Evolutionary conservation across 2,888 invertebrate species (phyloP), one percentile per base, ranked within the genome.

Genomic region (Choreutis nemorana): DNA sequence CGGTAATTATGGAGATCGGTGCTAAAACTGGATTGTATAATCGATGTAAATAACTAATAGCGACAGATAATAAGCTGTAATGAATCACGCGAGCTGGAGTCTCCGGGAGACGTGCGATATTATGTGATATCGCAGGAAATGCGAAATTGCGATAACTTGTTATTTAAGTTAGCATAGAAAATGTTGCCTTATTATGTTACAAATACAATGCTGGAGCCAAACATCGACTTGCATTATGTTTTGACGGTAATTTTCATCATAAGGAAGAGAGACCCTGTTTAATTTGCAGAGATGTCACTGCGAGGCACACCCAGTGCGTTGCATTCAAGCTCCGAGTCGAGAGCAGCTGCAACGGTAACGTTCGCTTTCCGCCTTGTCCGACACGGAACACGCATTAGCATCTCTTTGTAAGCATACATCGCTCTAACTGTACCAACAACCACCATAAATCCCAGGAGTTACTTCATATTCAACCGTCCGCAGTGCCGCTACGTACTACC

Each of bases 121-220:
- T 8, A 14, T 14, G 45, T 40, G 52, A 52, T 61, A 57, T 51
- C 55, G 54, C 39, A 55, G 62, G 66, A 67, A 63, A 56, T 63
- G 57, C n/a, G 53, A 56, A 58, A 58, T 60, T 55, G 54, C 44
- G 61, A 64, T 63, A 65, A 59, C 48, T n/a, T n/a, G n/a, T n/a
- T n/a, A n/a, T n/a, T n/a, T n/a, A n/a, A n/a, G n/a, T n/a, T n/a
- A n/a, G n/a, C n/a, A n/a, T n/a, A n/a, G n/a, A n/a, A n/a, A n/a
- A n/a, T n/a, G 28, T 15, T 21, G 28, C 28, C n/a, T n/a, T n/a
- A n/a, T n/a, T n/a, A n/a, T n/a, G n/a, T n/a, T n/a, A n/a, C n/a
- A n/a, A n/a, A n/a, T n/a, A n/a, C n/a, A n/a, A n/a, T n/a, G n/a
- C n/a, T n/a, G n/a, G n/a, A n/a, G n/a, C n/a, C n/a, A n/a, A n/a